Conservation (phyloP, 2,113 vertebrate species). For the Coturnix japonica region DNA sequence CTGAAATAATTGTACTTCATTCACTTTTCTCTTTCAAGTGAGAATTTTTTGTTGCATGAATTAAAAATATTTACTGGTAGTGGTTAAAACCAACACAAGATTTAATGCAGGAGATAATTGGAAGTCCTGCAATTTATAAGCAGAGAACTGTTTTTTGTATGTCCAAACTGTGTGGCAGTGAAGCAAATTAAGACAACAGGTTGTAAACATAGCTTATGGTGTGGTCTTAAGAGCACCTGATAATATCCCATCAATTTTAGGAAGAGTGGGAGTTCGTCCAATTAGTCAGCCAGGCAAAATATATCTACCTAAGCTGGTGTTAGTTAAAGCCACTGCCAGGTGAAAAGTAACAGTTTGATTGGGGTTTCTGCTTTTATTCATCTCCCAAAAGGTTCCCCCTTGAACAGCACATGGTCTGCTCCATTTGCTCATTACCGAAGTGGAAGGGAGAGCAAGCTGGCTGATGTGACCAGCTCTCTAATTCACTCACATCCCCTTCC, state of each 20-base stretch:
- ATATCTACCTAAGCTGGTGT: not conserved
- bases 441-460: not conserved
- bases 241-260: constrained; percentile 3
- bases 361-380: not conserved
- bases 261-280: not conserved
- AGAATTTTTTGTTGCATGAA: constrained; percentile 24
- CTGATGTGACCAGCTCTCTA: constrained; percentile 10
- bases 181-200: not conserved
- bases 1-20: constrained; percentile 59
- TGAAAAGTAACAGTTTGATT: accelerated
- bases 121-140: constrained; percentile 20
- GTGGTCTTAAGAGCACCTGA: not conserved
- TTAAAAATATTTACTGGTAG: constrained; percentile 64
- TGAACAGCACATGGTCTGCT: not conserved
- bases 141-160: constrained; percentile 6
- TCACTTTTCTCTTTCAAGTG: constrained; percentile 59
- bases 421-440: not conserved
- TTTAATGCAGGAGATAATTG: not conserved
- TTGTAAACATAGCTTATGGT: not conserved
- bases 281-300: not conserved
- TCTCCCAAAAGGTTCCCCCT: not conserved
- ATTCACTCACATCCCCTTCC: constrained; percentile 47
- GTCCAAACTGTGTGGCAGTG: not conserved
- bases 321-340: not conserved
- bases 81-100: constrained; percentile 34